Base-by-base conservation (phyloP, 2,888 invertebrate species). In the Drosophila crucigera region DNA sequence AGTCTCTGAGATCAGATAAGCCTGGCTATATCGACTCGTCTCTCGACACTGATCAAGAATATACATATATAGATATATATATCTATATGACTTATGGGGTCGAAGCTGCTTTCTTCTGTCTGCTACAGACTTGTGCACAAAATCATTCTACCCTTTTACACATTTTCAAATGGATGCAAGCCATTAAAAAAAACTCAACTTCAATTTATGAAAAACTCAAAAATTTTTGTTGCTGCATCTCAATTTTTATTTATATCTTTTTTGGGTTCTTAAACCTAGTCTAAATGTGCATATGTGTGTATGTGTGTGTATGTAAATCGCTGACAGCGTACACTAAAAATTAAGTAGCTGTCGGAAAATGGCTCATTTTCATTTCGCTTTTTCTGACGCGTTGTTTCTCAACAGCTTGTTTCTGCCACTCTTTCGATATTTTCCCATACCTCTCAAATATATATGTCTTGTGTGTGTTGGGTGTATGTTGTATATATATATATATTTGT, bases 301-400 rank as follows among this genome's bases (percentile, higher is more conserved):
- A n/a, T 19, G 39, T 16, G 37, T 39, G 41, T 41, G 41, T 10
- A n/a, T 25, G 66, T 25, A 58, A 49, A 72, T 67, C 53, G 54
- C 65, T 43, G 25, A 28, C 59, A 73, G 62, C 54, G 64, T 11
- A 35, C 41, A 53, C 56, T 66, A 66, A 71, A 81, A 73, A 75
- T 85, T 88, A 88, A 85, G 82, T 55, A 82, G 86, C 85, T 85
- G 86, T 68, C 75, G 72, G 72, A 76, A 84, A 80, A 80, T 77
- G 68, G 58, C 64, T 62, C 83, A 80, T 74, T 88, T 76, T 69
- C 73, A 77, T 73, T 75, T 71, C 73, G 65, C 56, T 74, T 79
- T 78, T 63, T 33, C 62, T 62, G 63, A 72, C 78, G 62, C 70
- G 62, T 50, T 69, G 74, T 25, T 47, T 25, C 66, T 69, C 61